Evolutionary conservation across 2,113 vertebrate genomes (phyloP), one percentile per base, ranked within the genome.

Genomic region (Pedetes capensis): DNA sequence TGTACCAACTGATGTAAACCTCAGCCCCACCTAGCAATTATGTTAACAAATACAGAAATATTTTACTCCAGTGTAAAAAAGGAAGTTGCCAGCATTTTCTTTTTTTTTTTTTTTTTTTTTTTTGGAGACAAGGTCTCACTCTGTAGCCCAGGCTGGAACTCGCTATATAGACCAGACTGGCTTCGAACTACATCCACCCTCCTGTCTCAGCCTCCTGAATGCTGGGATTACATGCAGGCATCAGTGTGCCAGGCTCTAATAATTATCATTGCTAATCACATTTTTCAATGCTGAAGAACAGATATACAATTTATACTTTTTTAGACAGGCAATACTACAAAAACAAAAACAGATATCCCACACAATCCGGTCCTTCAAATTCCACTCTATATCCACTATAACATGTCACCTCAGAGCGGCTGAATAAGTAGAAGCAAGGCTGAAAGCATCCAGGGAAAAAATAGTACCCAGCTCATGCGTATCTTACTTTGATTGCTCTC

Each of bases 401-500:
- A 6, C 57, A 32, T 27, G 63, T 66, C 63, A 42, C 27, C 23
- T 84, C 32, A 72, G 22, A 78, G 61, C 66, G 6, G 3, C 2
- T 75, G 5, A 91, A 72, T n/a, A 42, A 83, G 72, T 22, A 82
- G 76, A 74, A 61, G 27, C 32, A 72, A 89, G 32, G 3, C 49
- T 39, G 18, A n/a, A 91, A 75, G 42, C 32, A 53, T 22, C 6
- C 42, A 61, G 57, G 34, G 72, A 89, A 69, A 44, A 85, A n/a
- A 42, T 1, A 8, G 37, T 22, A 27, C 42, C 20, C 37, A n/a
- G 78, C 2, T 69, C 76, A 68, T 51, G 47, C 22, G 18, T 3
- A 4, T 89, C 98, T 99, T 98, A 99, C 99, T 98, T 94, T 97
- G 34, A 99, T 11, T 22, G 99, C 99, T 96, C 98, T 99, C 98